These are phyloP conservation scores for Telenomus remus DNA, from an alignment of 1,140 invertebrate genomes.

Conservation along the genomic window DNA sequence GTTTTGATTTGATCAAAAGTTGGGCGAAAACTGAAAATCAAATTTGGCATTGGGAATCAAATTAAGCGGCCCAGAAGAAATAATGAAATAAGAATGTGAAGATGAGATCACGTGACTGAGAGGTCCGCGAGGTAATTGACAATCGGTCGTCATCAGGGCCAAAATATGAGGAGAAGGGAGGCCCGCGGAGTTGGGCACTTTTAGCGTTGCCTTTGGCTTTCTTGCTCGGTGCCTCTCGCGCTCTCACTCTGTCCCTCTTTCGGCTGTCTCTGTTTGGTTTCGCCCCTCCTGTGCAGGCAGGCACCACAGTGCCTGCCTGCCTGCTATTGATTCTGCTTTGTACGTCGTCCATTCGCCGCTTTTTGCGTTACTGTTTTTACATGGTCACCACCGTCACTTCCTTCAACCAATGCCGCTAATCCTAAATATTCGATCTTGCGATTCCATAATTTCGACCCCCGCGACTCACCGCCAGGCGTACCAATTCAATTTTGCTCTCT, in stretches of 20 bases:
- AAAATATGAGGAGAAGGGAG: not conserved
- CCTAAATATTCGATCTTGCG: slow-evolving; percentile 43
- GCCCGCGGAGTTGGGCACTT: not conserved
- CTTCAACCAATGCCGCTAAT: slow-evolving; percentile 50
- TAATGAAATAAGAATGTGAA: not conserved
- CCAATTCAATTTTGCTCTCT: slow-evolving; percentile 24
- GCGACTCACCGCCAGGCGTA: slow-evolving; percentile 12
- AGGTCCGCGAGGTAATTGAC: not conserved
- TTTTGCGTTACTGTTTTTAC: slow-evolving; percentile 60
- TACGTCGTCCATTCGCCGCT: slow-evolving; percentile 58
- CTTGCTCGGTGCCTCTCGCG: slow-evolving; percentile 15
- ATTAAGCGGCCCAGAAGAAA: too few species aligned
- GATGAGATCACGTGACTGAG: not conserved
- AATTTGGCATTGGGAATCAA: too few species aligned
- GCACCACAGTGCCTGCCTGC: slow-evolving; percentile 47
- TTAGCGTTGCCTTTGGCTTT: slow-evolving; percentile 31
- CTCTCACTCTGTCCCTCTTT: slow-evolving; percentile 23
- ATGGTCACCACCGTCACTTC: slow-evolving; percentile 50
- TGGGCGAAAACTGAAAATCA: too few species aligned
- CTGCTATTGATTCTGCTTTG: slow-evolving; percentile 62
- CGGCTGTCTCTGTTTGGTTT: slow-evolving; percentile 35
- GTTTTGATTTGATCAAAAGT: too few species aligned
- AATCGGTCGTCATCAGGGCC: slow-evolving; percentile 1
- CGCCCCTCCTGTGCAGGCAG: slow-evolving; percentile 42
- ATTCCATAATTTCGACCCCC: slow-evolving; percentile 36